Percentiles rank a stretch among this genome's conserved stretches.
Conservation (phyloP, 2,113 vertebrate genomes). For the Mesoclemmys tuberculata region DNA sequence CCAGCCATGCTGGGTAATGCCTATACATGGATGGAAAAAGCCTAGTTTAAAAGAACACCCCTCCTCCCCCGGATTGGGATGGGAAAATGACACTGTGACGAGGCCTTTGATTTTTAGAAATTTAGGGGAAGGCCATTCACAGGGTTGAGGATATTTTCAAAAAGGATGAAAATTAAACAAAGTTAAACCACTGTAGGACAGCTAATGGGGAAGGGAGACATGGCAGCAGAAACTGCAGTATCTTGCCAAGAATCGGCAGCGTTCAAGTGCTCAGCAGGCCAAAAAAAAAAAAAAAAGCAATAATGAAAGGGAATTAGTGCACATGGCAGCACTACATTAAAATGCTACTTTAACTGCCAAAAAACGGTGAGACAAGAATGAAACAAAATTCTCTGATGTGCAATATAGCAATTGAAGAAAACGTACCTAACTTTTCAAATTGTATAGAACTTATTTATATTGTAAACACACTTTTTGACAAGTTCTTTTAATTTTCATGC, state of each 20-base stretch:
- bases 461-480: constrained; percentile 67
- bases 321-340: constrained; percentile 66
- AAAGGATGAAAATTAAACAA: background rate
- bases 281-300: background rate
- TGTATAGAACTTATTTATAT: constrained; percentile 53
- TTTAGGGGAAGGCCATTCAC: constrained; percentile 7
- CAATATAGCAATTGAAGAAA: constrained; percentile 73
- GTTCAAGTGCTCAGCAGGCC: constrained; percentile 25
- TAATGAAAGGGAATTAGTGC: constrained; percentile 13
- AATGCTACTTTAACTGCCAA: constrained; percentile 73
- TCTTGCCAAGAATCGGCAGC: constrained; percentile 45
- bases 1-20: constrained; percentile 48
- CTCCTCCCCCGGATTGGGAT: background rate
- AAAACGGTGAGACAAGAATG: constrained; percentile 55
- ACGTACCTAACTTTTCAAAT: constrained; percentile 71
- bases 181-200: background rate
- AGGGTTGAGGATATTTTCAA: background rate
- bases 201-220: background rate
- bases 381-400: constrained; percentile 68
- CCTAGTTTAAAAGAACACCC: background rate
- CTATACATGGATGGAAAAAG: constrained; percentile 33
- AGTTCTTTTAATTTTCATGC: constrained; percentile 50
- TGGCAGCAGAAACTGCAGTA: constrained; percentile 1
- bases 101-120: constrained; percentile 33
- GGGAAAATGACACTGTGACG: background rate